Conservation (phyloP, 2,888 invertebrate genomes). For the Protonemura montana region DNA sequence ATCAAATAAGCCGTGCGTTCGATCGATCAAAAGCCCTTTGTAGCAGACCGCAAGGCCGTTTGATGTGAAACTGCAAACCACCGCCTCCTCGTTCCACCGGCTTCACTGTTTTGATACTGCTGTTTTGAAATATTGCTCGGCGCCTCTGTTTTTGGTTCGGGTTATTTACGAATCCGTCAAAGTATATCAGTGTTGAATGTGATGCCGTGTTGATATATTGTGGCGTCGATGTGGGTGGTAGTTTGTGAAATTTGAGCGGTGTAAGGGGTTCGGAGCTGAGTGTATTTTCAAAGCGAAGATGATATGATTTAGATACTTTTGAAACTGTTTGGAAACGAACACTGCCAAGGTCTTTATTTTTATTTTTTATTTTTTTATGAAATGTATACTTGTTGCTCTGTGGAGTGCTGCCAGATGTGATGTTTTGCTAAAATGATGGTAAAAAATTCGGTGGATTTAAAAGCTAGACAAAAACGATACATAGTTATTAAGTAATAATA, state of each 20-base stretch:
- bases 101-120: not conserved
- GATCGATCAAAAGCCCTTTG: too few relatives aligned
- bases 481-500: too few relatives aligned
- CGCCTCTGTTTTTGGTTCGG: too few relatives aligned
- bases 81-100: not conserved
- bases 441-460: too few relatives aligned
- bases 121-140: not conserved
- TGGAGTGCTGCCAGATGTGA: not conserved
- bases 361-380: not conserved
- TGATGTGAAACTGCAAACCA: not conserved
- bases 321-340: not conserved
- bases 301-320: not conserved
- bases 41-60: not conserved
- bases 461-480: too few relatives aligned
- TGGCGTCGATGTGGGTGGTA: not conserved
- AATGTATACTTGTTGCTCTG: not conserved
- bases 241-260: not conserved
- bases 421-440: too few relatives aligned
- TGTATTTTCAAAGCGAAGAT: not conserved
- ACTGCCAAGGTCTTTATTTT: not conserved
- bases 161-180: not conserved
- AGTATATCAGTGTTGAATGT: not conserved
- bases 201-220: not conserved
- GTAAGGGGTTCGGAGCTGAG: not conserved
- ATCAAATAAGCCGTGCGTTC: too few relatives aligned